Conservation (phyloP, 2,888 invertebrate species). For the Bembecia ichneumoniformis region DNA sequence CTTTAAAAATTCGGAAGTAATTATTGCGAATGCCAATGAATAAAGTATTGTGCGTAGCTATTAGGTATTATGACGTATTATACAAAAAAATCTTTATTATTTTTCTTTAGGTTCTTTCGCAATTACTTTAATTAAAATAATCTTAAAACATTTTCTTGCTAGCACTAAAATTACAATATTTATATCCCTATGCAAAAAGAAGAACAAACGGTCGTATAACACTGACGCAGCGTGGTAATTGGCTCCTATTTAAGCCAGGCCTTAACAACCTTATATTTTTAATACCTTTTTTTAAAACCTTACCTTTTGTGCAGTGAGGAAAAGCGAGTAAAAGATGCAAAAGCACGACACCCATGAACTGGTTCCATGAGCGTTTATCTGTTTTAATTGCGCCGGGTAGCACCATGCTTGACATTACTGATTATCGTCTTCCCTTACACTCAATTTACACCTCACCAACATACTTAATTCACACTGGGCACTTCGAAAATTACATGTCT, state of each 20-base stretch:
- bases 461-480: not conserved
- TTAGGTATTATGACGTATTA: no score
- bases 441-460: conserved; percentile 3
- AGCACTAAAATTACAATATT: no score
- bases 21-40: no score
- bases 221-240: not conserved
- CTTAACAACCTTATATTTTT: not conserved
- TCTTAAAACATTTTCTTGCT: no score
- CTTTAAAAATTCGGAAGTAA: no score
- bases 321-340: conserved; percentile 53
- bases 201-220: not conserved
- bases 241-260: not conserved
- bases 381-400: conserved; percentile 47
- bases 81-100: no score
- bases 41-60: no score
- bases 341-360: conserved; percentile 51
- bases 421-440: conserved; percentile 22
- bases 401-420: conserved; percentile 60
- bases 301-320: conserved; percentile 42
- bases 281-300: conserved; percentile 16
- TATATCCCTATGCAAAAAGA: no score
- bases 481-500: not conserved
- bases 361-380: conserved; percentile 56
- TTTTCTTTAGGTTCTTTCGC: no score
- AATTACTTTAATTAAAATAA: no score